phyloP scores from a whole-genome alignment of 2,797 vertebrate species.

The Lerista edwardsae region DNA sequence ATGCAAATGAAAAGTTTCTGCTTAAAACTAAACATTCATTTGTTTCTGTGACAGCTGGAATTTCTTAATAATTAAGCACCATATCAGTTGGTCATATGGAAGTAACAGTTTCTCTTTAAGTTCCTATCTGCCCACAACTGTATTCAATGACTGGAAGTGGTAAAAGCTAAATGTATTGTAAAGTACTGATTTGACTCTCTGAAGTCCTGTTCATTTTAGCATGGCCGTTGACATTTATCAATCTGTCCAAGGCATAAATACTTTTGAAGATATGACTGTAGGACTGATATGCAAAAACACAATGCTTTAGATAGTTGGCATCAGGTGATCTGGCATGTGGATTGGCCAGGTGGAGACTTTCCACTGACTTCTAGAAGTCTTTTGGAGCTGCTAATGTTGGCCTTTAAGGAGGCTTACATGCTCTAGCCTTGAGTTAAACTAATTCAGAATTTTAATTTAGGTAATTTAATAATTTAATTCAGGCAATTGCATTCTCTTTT shows the following conservation, averaged over 20 bases:
- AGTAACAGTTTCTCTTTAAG: background rate
- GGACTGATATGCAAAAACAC: background rate
- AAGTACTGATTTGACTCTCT: background rate
- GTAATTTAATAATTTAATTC: too few relatives aligned
- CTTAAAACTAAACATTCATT: background rate
- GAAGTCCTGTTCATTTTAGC: background rate
- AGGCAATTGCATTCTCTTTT: background rate
- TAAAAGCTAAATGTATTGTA: background rate
- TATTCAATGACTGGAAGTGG: background rate
- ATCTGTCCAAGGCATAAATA: background rate
- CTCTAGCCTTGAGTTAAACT: background rate
- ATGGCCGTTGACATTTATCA: background rate
- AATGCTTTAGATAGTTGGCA: background rate
- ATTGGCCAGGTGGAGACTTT: background rate
- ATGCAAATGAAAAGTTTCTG: constrained; percentile 31
- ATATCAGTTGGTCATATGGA: background rate
- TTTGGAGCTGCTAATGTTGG: background rate
- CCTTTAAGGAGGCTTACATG: background rate
- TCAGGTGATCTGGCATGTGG: background rate
- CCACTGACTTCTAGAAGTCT: background rate
- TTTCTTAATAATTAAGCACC: background rate
- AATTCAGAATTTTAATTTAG: background rate
- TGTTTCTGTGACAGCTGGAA: background rate
- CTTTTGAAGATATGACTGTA: background rate
- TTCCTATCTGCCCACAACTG: background rate